Base-by-base conservation (phyloP, 1,140 invertebrate genomes). In the Caligus rogercresseyi region DNA sequence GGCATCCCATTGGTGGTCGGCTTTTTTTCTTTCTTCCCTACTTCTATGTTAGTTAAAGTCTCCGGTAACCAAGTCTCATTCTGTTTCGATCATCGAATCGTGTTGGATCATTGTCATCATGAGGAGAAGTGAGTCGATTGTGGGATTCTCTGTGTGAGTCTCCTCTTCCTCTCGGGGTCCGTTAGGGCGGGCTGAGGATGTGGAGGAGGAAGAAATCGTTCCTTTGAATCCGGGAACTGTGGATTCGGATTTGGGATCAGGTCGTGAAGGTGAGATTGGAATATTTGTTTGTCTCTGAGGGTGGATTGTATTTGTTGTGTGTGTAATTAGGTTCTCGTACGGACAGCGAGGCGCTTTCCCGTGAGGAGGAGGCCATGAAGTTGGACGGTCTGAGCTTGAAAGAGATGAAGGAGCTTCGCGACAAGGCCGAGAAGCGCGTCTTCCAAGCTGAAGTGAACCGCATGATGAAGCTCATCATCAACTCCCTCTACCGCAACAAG, bases 391-490 rank as follows among this genome's bases (percentile, higher is more conserved):
- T 98, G 59, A 97, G 86, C 77, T 88, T 91, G 0, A 86, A 91
- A 25, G 89, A 96, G 74, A 78, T 96, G 68, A 90, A 90, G 68
- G 87, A 97, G 76, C 71, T 98, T 7, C 75, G 86, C 54, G 89
- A 93, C 19, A 86, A 86, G 71, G 82, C 92, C 0, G 89, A 97
- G 70, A 97, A 93, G 73, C 89, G 86, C 73, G 81, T 81, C 20
- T 98, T 97, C 78, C 90, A 94, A 65, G 89, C 91, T 1, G 91
- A 96, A 76, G 92, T 97, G 11, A 94, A 95, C 77, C 85, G 94
- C 25, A 96, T 98, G 91, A 98, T 98, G 94, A 98, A 98, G 76
- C 79, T 98, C 18, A 98, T 98, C 71, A 98, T 98, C 70, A 98
- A 98, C 76, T 98, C 93, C 0, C 77, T 98, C 0, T 98, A 98